Evolutionary conservation across 53 echinoderm and acorn worm species (phyloP).

Genomic region (Holothuria scabra): DNA sequence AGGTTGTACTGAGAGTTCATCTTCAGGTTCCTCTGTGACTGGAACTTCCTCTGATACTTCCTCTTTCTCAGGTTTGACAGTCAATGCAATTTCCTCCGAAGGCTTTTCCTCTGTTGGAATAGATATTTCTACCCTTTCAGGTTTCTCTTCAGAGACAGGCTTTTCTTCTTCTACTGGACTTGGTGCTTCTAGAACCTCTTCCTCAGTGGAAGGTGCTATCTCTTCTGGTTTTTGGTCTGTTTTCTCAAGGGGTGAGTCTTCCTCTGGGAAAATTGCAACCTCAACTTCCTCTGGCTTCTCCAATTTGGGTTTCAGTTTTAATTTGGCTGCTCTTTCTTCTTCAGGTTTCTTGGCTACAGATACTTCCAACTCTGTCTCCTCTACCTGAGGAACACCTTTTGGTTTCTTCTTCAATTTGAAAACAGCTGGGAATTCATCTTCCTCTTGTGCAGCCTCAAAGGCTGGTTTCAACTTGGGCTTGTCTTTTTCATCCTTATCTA

Average conservation of each 20-base stretch:
- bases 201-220: conserved; percentile 48
- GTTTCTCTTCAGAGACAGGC: conserved; percentile 56
- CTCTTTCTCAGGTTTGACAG: conserved; percentile 51
- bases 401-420: conserved; percentile 40
- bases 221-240: conserved; percentile 47
- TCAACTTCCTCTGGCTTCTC: conserved; percentile 55
- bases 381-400: conserved; percentile 5
- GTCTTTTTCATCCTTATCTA: conserved; percentile 8
- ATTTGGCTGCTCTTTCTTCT: conserved; percentile 29
- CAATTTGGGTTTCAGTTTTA: conserved; percentile 24
- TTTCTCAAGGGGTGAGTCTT: conserved; percentile 27
- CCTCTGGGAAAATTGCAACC: conserved; percentile 31
- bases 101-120: conserved; percentile 52
- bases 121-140: conserved; percentile 45
- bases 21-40: conserved; percentile 55
- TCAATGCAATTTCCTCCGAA: conserved; percentile 58
- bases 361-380: conserved; percentile 10
- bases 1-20: conserved; percentile 46
- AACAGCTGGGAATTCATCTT: conserved; percentile 23
- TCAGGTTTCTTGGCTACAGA: conserved; percentile 34
- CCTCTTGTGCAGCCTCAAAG: conserved; percentile 27
- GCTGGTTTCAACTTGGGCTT: conserved; percentile 16
- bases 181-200: conserved; percentile 48
- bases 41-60: conserved; percentile 47
- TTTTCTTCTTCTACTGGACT: conserved; percentile 46